Base-by-base conservation (phyloP, 2,113 vertebrate genomes). In the Origma solitaria region DNA sequence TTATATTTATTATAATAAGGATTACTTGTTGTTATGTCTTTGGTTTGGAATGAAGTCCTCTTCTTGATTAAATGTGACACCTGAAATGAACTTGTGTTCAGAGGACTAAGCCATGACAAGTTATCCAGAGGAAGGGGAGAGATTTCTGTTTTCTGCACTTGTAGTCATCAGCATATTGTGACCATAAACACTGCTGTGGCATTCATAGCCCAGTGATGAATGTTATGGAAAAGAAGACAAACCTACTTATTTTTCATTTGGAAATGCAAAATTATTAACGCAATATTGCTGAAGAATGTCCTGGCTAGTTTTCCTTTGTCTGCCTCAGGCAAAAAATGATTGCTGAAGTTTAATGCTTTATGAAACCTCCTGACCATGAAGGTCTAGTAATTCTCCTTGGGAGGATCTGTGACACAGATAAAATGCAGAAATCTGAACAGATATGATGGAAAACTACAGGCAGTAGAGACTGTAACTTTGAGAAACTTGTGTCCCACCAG, bases 341-440 rank as follows among this genome's bases (percentile, higher is more conserved):
- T 91, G 93, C 92, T 95, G 91, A 94, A 96, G 50, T 91, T 94
- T 95, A 97, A 91, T 90, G 91, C 84, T 97, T 96, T 96, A 96
- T 97, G 91, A 97, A 95, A 94, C 82, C 78, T 80, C 78, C 80
- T 84, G 64, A 96, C 95, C 95, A 44, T 77, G 82, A 54, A 93
- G 54, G 47, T 95, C 53, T 69, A 87, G 82, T 60, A 90, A 38
- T 90, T 83, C 76, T 88, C 44, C 73, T 94, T 95, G 87, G 53
- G 94, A 97, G 64, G 40, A 83, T 80, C 92, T 73, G 70, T 33
- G 28, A 86, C 94, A 86, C 76, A 96, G 93, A 94, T 96, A 96
- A 94, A 94, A 92, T 69, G 38, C 44, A 71, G 82, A 93, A 92
- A 78, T 66, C 76, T 37, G 61, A 93, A 84, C 25, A 81, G 77